Percentiles rank a stretch among this genome's conserved stretches.
Conservation (phyloP, 2,113 vertebrate genomes). For the Bufo gargarizans region DNA sequence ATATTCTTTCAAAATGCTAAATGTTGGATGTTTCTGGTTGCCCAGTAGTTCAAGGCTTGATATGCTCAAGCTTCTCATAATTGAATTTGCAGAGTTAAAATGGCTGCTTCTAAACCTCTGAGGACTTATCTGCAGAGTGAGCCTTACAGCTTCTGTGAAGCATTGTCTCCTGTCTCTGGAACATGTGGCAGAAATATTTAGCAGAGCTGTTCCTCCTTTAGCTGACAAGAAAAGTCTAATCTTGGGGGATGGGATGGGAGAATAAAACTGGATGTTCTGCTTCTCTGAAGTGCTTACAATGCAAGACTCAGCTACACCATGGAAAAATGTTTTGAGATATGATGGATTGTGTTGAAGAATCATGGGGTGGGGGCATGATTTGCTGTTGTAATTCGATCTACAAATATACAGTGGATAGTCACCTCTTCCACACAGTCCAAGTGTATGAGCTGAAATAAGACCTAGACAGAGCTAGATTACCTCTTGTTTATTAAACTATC, state of each 20-base stretch:
- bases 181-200: conserved; percentile 88
- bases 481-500: conserved; percentile 72
- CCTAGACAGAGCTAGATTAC: conserved; percentile 73
- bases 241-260: conserved; percentile 76
- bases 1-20: background rate
- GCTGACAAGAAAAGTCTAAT: conserved; percentile 80
- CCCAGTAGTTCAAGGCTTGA: conserved; percentile 86
- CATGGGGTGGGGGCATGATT: conserved; percentile 86
- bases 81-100: conserved; percentile 85
- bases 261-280: conserved; percentile 72
- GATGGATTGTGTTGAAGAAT: conserved; percentile 85
- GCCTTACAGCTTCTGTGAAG: conserved; percentile 79
- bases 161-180: conserved; percentile 52
- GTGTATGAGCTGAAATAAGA: conserved; percentile 76
- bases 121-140: conserved; percentile 79
- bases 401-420: conserved; percentile 88
- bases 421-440: conserved; percentile 81
- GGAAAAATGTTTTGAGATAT: conserved; percentile 87
- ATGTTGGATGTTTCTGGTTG: conserved; percentile 71
- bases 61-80: conserved; percentile 81
- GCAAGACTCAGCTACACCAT: conserved; percentile 83
- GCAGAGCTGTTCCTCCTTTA: conserved; percentile 84
- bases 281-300: conserved; percentile 80
- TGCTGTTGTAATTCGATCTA: conserved; percentile 92
- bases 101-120: conserved; percentile 82